phyloP scores from a whole-genome alignment of 2,797 vertebrate species.

The Champsocephalus gunnari region DNA sequence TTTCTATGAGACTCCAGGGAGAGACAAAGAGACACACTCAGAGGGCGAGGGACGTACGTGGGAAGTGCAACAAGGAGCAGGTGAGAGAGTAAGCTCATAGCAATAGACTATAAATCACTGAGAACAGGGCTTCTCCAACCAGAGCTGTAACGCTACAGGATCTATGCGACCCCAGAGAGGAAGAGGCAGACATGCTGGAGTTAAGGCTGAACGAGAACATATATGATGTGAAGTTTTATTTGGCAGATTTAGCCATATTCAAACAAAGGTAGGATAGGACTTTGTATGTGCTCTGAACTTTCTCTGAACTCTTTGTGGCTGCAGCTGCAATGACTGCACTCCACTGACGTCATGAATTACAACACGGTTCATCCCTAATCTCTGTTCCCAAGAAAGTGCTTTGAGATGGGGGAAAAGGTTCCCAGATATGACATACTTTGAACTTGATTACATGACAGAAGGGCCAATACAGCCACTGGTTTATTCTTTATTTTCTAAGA shows the following conservation, averaged over 20 bases:
- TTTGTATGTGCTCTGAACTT: conserved; percentile 22
- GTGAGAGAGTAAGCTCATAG: conserved; percentile 39
- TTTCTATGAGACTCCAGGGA: conserved; percentile 62
- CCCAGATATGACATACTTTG: not conserved
- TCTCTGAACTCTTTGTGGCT: conserved; percentile 33
- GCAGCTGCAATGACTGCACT: conserved; percentile 36
- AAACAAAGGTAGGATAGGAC: conserved; percentile 10
- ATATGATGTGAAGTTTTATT: conserved; percentile 52
- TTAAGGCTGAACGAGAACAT: conserved; percentile 24
- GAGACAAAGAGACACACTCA: conserved; percentile 14
- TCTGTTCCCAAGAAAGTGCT: not conserved
- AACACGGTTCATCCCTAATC: not conserved
- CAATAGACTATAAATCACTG: conserved; percentile 58
- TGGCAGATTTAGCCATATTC: conserved; percentile 48
- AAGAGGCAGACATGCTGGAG: conserved; percentile 20
- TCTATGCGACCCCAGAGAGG: conserved; percentile 63
- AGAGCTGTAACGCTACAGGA: conserved; percentile 46
- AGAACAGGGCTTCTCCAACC: conserved; percentile 42
- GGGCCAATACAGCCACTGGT: not conserved
- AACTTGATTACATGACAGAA: not conserved
- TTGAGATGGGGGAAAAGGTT: not conserved
- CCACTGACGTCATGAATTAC: conserved; percentile 30
- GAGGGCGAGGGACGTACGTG: conserved; percentile 25
- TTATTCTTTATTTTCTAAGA: too few relatives aligned
- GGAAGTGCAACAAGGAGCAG: conserved; percentile 36